Base-by-base conservation (phyloP, 2,113 vertebrate species). In the Erpornis zantholeuca region DNA sequence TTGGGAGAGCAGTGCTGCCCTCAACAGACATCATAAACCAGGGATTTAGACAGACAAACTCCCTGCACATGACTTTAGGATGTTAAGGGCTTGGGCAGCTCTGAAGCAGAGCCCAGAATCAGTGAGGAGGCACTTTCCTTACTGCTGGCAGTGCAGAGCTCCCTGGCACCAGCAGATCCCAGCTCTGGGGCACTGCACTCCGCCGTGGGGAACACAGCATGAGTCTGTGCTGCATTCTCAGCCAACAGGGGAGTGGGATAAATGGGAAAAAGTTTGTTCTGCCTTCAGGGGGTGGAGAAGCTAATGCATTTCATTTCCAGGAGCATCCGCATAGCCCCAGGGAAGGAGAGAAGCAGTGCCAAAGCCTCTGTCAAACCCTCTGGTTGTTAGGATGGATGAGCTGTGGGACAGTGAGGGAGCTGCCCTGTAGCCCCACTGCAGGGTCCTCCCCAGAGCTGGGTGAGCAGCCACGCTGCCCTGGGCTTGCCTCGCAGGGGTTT, bases 201-300 rank as follows among this genome's bases (percentile, higher is more conserved):
- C 33, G 27, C 56, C 50, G 5, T 21, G 11, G 57, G 42, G 47
- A 57, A 38, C 3, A 1, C 42, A 64, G 50, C 27, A 4, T 1
- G 7, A 12, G 8, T 2, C 60, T 38, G 11, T 25, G 10, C 38
- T 76, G 70, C 63, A 17, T 27, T 61, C 63, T 53, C 68, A 50
- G 24, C 10, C 0, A 1, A 9, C 3, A 1, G 0, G 19, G 27
- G 18, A 76, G 53, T 0, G 3, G n/a, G 49, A 50, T 40, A 59
- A 63, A 57, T 6, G 38, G 44, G 63, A 1, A 86, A 36, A 61
- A 73, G 33, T 11, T 25, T 11, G 3, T 45, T 59, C 70, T 78
- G 56, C 27, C 40, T 65, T 52, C 36, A 71, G 42, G 50, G 82
- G 31, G 17, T 23, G 23, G 50, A 94, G 40, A 70, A 79, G 12